These are phyloP conservation scores for Okapia johnstoni DNA, from an alignment of 2,113 vertebrate genomes.

Conservation along the genomic window DNA sequence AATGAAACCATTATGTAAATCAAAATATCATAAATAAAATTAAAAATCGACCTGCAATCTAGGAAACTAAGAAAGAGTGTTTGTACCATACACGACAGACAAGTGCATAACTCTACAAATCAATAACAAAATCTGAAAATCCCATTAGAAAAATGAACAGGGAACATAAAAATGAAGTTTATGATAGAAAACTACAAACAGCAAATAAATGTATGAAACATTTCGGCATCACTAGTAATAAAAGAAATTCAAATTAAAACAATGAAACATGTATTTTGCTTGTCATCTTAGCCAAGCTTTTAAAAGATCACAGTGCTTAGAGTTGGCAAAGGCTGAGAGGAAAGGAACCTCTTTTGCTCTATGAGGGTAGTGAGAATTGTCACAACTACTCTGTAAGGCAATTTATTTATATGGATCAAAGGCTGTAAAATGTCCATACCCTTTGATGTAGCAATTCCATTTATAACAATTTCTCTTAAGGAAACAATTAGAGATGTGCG, in stretches of 20 bases:
- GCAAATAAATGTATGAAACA: conserved; percentile 39
- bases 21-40: conserved; percentile 18
- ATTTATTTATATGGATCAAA: conserved; percentile 59
- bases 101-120: conserved; percentile 29
- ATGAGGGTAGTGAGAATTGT: not conserved
- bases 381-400: not conserved
- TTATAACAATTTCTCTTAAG: conserved; percentile 49
- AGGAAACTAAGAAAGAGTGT: conserved; percentile 7
- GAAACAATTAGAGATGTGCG: conserved; percentile 52
- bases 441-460: conserved; percentile 49
- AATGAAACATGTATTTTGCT: conserved; percentile 20
- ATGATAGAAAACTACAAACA: conserved; percentile 9
- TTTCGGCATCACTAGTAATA: conserved; percentile 21
- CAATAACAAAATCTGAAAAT: conserved; percentile 40
- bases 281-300: conserved; percentile 40
- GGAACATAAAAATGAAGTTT: conserved; percentile 47
- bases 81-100: not conserved
- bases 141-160: conserved; percentile 32
- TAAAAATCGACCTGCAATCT: conserved; percentile 33
- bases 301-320: conserved; percentile 20
- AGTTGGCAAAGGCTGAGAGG: conserved; percentile 36
- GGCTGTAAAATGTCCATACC: conserved; percentile 22
- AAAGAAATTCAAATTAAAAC: conserved; percentile 61
- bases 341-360: not conserved
- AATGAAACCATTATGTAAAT: not conserved